Evolutionary conservation across 2,797 vertebrate genomes (phyloP), one percentile per base, ranked within the genome.

Genomic region (Hephaestus fuliginosus): DNA sequence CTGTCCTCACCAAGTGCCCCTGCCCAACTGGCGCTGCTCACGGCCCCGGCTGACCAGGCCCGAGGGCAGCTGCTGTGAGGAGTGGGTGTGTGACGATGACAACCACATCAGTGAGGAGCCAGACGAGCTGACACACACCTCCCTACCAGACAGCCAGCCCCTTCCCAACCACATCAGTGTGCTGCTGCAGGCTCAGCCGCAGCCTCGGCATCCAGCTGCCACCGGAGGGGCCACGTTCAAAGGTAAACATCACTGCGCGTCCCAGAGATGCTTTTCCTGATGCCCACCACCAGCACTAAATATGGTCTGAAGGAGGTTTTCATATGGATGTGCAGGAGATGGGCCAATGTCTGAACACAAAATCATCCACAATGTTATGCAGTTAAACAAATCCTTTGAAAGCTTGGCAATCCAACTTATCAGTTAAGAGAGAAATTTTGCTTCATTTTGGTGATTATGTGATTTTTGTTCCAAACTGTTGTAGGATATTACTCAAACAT

Each of bases 81-180:
- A 92, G 58, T 96, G 95, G 95, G 79, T 93, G 74, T 96, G 95
- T 4, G 92, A 95, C 0, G 89, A 95, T 0, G 77, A 93, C 82
- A 96, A 96, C 89, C 88, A 76, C 89, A 94, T 96, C 83, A 86
- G 87, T 1, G 93, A 94, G 83, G 93, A 93, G 57, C 78, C 91
- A 6, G 82, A 46, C 1, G 79, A 93, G 70, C 53, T 36, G 20
- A 20, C 48, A 6, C 74, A 52, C 76, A 55, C 73, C 14, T 78
- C 71, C 52, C 68, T 18, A 28, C 81, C 78, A 62, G 76, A 87
- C 60, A 53, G 39, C 22, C 78, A 33, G 57, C 74, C 20, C 11
- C 84, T 85, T 15, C 86, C 80, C 64, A 95, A 95, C 86, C 91
- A 92, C 93, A 95, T 95, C 88, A 89, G 85, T 81, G 81, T 83